These are phyloP conservation scores for Lasiommata megera DNA, from an alignment of 2,888 invertebrate genomes.

Conservation along the genomic window DNA sequence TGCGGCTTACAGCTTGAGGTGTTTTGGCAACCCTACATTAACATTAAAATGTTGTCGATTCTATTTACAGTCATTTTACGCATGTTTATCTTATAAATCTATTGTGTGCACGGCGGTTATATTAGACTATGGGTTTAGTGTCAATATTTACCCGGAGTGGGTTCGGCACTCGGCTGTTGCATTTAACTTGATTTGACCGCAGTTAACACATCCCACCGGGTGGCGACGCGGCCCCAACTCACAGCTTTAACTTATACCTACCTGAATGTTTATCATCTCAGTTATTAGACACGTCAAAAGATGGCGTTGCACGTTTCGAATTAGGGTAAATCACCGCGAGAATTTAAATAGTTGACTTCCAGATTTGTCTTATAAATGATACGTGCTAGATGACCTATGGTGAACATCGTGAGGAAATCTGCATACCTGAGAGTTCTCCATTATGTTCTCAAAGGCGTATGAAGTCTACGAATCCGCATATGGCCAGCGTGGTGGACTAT, in stretches of 20 bases:
- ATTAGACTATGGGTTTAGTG: constrained; percentile 70
- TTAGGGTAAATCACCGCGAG: background rate
- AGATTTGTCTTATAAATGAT: too few relatives aligned
- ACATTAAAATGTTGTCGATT: constrained; percentile 80
- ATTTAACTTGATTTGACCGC: constrained; percentile 64
- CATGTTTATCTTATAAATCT: constrained; percentile 80
- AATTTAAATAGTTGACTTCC: too few relatives aligned
- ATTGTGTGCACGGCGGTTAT: constrained; percentile 78
- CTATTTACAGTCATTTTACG: constrained; percentile 80
- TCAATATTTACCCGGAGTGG: constrained; percentile 73
- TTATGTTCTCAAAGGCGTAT: too few relatives aligned
- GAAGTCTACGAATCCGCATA: too few relatives aligned
- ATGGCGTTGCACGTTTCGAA: constrained; percentile 53
- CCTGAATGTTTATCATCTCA: constrained; percentile 15
- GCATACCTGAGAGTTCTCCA: too few relatives aligned
- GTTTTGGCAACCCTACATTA: constrained; percentile 7
- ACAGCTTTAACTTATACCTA: background rate
- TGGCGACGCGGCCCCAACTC: constrained; percentile 4
- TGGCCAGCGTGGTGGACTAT: too few relatives aligned
- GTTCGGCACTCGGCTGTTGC: constrained; percentile 63
- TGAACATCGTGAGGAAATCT: too few relatives aligned
- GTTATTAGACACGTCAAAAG: constrained; percentile 40
- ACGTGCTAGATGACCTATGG: too few relatives aligned
- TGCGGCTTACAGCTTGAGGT: background rate
- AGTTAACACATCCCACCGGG: constrained; percentile 69